Evolutionary conservation across 2,888 invertebrate species (phyloP).

Genomic region (Pterostichus madidus): DNA sequence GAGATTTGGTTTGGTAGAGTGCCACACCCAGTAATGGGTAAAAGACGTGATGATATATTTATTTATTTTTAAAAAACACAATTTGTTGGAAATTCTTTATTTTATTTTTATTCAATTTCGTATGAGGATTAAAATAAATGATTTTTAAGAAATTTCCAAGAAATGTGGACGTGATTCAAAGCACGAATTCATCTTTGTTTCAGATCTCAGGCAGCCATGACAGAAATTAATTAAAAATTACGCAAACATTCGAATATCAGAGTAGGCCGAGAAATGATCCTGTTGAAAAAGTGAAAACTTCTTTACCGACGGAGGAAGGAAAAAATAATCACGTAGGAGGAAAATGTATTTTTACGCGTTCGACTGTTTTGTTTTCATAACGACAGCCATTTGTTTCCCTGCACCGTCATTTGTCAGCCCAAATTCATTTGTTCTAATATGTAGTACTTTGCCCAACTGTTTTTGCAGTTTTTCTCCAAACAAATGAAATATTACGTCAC

Average conservation of each 20-base stretch:
- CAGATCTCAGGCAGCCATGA: neutral
- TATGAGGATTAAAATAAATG: neutral
- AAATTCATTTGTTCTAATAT: slow-evolving; percentile 41
- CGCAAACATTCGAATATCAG: slow-evolving; percentile 1
- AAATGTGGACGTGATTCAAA: slow-evolving; percentile 16
- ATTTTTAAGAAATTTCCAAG: neutral
- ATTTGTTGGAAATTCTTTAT: too few species aligned
- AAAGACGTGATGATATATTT: too few species aligned
- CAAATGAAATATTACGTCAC: slow-evolving; percentile 27
- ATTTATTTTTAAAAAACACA: too few species aligned
- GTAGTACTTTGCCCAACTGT: slow-evolving; percentile 22
- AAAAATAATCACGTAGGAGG: slow-evolving; percentile 13
- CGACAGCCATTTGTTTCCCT: slow-evolving; percentile 24
- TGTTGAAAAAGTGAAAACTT: slow-evolving; percentile 19
- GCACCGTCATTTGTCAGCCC: slow-evolving; percentile 22
- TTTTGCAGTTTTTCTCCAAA: slow-evolving; percentile 14
- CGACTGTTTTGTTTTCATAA: slow-evolving; percentile 43
- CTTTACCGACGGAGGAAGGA: neutral
- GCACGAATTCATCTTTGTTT: neutral
- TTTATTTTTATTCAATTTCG: neutral
- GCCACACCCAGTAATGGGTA: too few species aligned
- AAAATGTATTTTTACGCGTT: slow-evolving; percentile 10
- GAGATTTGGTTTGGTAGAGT: too few species aligned
- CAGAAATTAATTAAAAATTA: slow-evolving; percentile 27
- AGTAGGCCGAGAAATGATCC: neutral